Evolutionary conservation across 1,140 invertebrate species (phyloP).

Genomic region (Tyrophagus putrescentiae): DNA sequence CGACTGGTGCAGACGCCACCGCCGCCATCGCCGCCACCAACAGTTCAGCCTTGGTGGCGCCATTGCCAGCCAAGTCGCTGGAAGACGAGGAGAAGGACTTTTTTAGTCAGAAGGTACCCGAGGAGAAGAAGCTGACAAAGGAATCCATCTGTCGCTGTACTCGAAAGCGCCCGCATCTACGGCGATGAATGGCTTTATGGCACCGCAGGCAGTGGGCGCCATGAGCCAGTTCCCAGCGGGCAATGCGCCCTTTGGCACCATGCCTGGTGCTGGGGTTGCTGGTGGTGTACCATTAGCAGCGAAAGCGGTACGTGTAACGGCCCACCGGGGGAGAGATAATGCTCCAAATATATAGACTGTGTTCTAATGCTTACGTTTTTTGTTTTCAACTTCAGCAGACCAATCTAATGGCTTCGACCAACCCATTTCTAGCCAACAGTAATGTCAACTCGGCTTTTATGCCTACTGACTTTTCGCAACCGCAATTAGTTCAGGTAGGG

Average conservation of each 20-base stretch:
- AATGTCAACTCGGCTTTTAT: not conserved
- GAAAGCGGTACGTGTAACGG: not conserved
- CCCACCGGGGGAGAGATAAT: too few species aligned
- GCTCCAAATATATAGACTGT: too few species aligned
- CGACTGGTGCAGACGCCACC: not conserved
- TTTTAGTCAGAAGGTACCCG: constrained; percentile 65
- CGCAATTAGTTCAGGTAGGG: constrained; percentile 14
- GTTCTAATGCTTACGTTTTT: too few species aligned
- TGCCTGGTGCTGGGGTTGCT: too few species aligned
- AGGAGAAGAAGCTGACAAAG: constrained; percentile 68
- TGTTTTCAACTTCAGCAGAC: not conserved
- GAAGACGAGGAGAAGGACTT: constrained; percentile 62
- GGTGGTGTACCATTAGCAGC: not conserved
- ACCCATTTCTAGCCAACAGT: constrained; percentile 17
- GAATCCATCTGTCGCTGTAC: constrained; percentile 85
- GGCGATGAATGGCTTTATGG: not conserved
- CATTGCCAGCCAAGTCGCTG: not conserved
- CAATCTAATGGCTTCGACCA: constrained; percentile 14
- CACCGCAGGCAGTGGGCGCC: not conserved
- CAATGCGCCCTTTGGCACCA: not conserved
- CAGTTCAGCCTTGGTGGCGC: not conserved
- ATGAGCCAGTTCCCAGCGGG: constrained; percentile 1
- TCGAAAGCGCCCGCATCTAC: constrained; percentile 4
- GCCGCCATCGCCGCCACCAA: not conserved
- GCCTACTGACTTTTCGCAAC: constrained; percentile 4